phyloP scores from a whole-genome alignment of 2,113 vertebrate genomes.

The Lota lota region DNA sequence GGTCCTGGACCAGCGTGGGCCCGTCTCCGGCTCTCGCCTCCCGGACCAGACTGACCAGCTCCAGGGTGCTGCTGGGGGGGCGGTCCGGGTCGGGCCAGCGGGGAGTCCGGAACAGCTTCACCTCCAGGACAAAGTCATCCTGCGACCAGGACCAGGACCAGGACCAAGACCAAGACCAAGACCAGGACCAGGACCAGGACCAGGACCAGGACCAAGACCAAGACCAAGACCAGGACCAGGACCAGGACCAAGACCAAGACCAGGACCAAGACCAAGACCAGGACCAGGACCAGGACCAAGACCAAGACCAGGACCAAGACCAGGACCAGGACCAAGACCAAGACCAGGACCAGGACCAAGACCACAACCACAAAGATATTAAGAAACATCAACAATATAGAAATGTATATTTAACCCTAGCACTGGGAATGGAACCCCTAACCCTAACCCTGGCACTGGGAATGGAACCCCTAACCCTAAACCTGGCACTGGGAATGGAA shows the following conservation, averaged over 20 bases:
- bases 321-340: too few relatives aligned
- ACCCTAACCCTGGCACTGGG: too few relatives aligned
- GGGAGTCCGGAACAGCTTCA: conserved; percentile 86
- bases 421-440: too few relatives aligned
- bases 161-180: not conserved
- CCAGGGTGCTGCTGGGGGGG: conserved; percentile 90
- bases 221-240: not conserved
- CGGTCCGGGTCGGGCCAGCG: conserved; percentile 95
- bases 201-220: not conserved
- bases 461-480: too few relatives aligned
- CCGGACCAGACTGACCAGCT: conserved; percentile 85
- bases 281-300: too few relatives aligned
- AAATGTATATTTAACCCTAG: too few relatives aligned
- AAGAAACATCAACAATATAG: too few relatives aligned
- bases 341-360: not conserved
- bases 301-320: too few relatives aligned
- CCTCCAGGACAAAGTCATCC: conserved; percentile 94
- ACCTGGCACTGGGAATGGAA: too few relatives aligned
- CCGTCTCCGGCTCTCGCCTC: conserved; percentile 81
- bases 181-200: not conserved
- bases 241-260: not conserved
- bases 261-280: too few relatives aligned
- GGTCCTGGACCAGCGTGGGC: conserved; percentile 86
- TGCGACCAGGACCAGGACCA: conserved; percentile 38
- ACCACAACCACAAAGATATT: not conserved